These are phyloP conservation scores for Ctenoplectra terminalis DNA, from an alignment of 1,140 invertebrate genomes.

Conservation along the genomic window DNA sequence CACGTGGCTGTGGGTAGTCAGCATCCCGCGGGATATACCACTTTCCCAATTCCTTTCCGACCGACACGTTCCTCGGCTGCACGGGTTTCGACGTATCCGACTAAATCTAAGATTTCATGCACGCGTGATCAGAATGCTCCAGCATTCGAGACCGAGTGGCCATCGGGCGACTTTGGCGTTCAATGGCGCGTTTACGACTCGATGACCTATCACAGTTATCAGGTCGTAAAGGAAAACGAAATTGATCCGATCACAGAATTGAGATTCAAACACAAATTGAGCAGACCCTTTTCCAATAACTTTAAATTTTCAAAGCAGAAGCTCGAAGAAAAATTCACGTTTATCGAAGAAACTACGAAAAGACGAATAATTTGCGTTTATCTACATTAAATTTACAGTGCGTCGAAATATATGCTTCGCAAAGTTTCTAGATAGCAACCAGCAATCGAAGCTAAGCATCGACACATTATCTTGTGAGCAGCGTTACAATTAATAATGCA, in stretches of 20 bases:
- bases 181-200: neutral
- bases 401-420: neutral
- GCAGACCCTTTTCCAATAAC: neutral
- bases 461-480: conserved; percentile 3
- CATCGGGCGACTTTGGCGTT: neutral
- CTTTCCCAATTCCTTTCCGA: neutral
- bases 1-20: neutral
- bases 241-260: too few species aligned
- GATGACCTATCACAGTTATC: neutral
- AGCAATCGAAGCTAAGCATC: neutral
- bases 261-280: too few species aligned
- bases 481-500: conserved; percentile 68
- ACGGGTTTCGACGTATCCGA: neutral
- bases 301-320: neutral
- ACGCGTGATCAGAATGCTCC: neutral
- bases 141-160: neutral
- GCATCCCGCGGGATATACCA: neutral
- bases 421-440: neutral
- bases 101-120: conserved; percentile 2
- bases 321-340: neutral
- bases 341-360: neutral
- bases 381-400: neutral
- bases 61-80: neutral
- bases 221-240: neutral
- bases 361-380: neutral